phyloP scores from a whole-genome alignment of 2,888 invertebrate species.

The Nephrotoma flavescens region DNA sequence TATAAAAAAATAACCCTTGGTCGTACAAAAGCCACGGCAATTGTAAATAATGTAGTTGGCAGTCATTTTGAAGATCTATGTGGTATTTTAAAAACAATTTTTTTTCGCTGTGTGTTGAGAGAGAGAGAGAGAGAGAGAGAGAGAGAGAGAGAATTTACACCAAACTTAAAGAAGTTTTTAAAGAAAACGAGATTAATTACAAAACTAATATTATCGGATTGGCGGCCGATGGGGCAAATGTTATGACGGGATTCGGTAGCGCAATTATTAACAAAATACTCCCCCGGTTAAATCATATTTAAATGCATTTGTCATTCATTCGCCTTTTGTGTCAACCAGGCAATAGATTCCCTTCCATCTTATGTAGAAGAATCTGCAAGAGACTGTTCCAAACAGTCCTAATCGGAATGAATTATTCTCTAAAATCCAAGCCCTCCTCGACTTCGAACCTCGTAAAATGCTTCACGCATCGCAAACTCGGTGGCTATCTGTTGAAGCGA shows the following conservation, averaged over 20 bases:
- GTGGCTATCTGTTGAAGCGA: too few relatives aligned
- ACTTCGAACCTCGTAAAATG: too few relatives aligned
- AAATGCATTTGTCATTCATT: neutral
- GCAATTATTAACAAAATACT: neutral
- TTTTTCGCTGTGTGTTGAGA: too few relatives aligned
- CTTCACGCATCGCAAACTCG: too few relatives aligned
- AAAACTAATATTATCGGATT: constrained; percentile 22
- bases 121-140: too few relatives aligned
- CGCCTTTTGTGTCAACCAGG: neutral
- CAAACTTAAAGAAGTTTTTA: neutral
- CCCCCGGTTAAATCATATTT: neutral
- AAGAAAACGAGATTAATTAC: too few relatives aligned
- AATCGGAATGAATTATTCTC: neutral
- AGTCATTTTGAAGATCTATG: too few relatives aligned
- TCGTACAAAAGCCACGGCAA: too few relatives aligned
- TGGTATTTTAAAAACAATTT: too few relatives aligned
- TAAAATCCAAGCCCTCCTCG: neutral
- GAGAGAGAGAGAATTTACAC: neutral
- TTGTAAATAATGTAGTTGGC: too few relatives aligned
- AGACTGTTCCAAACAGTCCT: neutral
- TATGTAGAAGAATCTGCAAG: neutral
- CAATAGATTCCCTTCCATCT: neutral
- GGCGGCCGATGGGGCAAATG: constrained; percentile 12
- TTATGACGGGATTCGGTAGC: neutral
- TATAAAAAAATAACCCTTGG: too few relatives aligned